Evolutionary conservation across 2,888 invertebrate species (phyloP).

Genomic region (Amblyteles armatorius): DNA sequence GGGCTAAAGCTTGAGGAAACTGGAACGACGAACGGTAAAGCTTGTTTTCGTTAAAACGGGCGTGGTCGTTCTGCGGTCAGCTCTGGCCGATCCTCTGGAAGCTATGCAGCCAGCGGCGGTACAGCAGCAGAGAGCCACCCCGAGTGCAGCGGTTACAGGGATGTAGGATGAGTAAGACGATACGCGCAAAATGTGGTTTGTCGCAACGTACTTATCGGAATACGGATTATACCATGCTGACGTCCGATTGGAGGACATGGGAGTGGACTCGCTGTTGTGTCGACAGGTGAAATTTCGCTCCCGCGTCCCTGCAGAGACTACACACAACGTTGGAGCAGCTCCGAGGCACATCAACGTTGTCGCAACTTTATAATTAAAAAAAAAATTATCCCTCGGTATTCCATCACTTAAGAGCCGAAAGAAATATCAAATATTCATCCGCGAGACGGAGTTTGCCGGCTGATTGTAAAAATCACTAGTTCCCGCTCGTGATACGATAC

Average conservation of each 20-base stretch:
- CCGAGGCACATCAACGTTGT: background rate
- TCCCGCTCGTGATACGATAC: background rate
- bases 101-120: background rate
- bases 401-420: background rate
- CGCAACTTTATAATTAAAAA: background rate
- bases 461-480: background rate
- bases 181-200: slow-evolving; percentile 65
- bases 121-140: background rate
- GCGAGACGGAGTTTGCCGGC: background rate
- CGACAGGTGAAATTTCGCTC: background rate
- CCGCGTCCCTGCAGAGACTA: background rate
- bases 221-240: slow-evolving; percentile 63
- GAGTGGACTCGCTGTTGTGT: background rate
- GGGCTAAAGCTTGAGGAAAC: background rate
- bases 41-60: slow-evolving; percentile 61
- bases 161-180: slow-evolving; percentile 57
- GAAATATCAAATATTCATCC: background rate
- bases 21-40: slow-evolving; percentile 28
- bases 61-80: slow-evolving; percentile 62
- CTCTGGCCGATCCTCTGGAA: slow-evolving; percentile 18
- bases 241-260: slow-evolving; percentile 22
- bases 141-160: slow-evolving; percentile 26
- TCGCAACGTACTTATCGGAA: slow-evolving; percentile 67
- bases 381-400: background rate
- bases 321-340: background rate